These are phyloP conservation scores for Onychostoma macrolepis DNA, from an alignment of 2,113 vertebrate genomes.

Conservation along the genomic window DNA sequence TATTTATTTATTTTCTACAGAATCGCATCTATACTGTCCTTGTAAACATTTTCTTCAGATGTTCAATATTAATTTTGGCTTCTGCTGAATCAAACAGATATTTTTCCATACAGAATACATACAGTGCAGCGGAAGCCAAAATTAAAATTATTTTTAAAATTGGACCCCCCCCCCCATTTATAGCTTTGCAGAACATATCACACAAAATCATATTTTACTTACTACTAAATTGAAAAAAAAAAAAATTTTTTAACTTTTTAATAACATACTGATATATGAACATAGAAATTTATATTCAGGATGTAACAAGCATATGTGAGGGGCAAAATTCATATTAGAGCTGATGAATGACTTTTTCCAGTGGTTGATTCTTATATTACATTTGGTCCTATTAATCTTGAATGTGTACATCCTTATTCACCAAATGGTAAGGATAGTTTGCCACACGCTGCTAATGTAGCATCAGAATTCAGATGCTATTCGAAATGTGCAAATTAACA, in stretches of 20 bases:
- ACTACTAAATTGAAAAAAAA: too few species aligned
- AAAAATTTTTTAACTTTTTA: too few species aligned
- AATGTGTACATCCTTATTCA: background rate
- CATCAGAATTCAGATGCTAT: background rate
- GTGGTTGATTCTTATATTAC: background rate
- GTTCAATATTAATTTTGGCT: constrained; percentile 71
- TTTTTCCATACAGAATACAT: background rate
- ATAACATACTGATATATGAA: background rate
- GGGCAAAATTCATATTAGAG: background rate
- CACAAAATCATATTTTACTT: too few species aligned
- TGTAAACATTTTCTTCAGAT: constrained; percentile 45
- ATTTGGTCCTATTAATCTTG: background rate
- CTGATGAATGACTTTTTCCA: background rate
- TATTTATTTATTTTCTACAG: too few species aligned
- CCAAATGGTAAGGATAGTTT: background rate
- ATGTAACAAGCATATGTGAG: background rate
- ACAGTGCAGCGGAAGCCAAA: background rate
- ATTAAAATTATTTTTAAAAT: too few species aligned
- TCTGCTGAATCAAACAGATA: constrained; percentile 68
- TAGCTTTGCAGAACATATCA: too few species aligned
- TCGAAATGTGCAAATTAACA: background rate
- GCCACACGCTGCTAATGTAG: background rate
- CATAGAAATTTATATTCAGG: background rate
- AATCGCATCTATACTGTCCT: background rate
- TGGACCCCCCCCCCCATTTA: too few species aligned